These are phyloP conservation scores for Leucopsar rothschildi DNA, from an alignment of 2,113 vertebrate genomes.

Conservation along the genomic window DNA sequence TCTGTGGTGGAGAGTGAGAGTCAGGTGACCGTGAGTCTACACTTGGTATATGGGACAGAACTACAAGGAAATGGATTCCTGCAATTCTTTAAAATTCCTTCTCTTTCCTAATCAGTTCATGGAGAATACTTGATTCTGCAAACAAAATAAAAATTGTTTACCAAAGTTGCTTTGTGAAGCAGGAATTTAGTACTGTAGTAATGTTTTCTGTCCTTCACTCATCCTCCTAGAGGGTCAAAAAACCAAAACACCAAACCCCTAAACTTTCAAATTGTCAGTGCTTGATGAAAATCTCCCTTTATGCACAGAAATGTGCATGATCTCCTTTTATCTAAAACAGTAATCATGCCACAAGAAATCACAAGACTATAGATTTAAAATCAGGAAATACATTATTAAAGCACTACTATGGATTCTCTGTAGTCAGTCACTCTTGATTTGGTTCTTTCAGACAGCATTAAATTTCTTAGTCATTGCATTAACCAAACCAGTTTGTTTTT, in stretches of 20 bases:
- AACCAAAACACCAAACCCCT: neutral
- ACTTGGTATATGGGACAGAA: neutral
- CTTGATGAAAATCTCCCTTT: neutral
- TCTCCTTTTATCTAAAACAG: neutral
- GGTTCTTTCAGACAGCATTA: neutral
- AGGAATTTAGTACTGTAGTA: neutral
- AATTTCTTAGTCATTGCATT: neutral
- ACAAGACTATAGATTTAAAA: neutral
- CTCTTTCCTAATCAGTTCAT: neutral
- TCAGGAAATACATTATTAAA: neutral
- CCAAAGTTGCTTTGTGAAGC: neutral
- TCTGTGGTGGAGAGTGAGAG: neutral
- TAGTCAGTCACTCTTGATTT: neutral
- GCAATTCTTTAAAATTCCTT: neutral
- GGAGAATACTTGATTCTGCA: neutral
- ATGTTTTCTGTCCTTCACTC: neutral
- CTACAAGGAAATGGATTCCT: neutral
- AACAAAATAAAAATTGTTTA: neutral
- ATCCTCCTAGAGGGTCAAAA: neutral
- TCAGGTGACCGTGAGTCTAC: neutral
- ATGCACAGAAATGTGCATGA: neutral
- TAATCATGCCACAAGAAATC: neutral
- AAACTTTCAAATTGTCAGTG: neutral
- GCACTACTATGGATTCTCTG: neutral
- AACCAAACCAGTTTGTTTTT: neutral